A percentile compares a stretch with the other conserved stretches of the same genome.
Evolutionary conservation across 2,888 invertebrate species (phyloP).

Genomic region (Lycophotia porphyrea): DNA sequence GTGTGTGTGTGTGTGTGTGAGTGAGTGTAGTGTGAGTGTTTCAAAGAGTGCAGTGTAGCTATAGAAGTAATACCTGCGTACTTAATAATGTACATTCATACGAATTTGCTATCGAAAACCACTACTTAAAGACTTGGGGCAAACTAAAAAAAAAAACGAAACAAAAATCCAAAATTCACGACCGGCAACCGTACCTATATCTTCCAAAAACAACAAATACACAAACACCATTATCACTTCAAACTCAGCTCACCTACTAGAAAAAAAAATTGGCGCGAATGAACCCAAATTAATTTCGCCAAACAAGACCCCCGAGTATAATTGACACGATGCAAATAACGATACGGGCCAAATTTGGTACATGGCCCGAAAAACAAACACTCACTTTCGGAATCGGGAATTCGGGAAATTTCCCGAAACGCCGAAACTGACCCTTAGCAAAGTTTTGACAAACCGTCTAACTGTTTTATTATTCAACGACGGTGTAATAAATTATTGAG

Average conservation of each 20-base stretch:
- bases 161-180: no score
- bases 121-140: no score
- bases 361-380: constrained; percentile 51
- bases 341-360: constrained; percentile 46
- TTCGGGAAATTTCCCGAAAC: constrained; percentile 7
- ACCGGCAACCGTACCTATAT: no score
- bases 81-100: no score
- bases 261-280: constrained; percentile 40
- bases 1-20: no score
- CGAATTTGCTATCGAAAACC: no score
- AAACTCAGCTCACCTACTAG: constrained; percentile 39
- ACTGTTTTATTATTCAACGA: constrained; percentile 56
- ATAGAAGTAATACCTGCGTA: no score
- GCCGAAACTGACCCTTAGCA: constrained; percentile 31
- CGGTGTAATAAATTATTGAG: constrained; percentile 60
- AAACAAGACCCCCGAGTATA: constrained; percentile 50
- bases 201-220: no score
- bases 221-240: constrained; percentile 44
- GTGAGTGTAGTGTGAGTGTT: no score
- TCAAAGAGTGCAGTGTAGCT: no score
- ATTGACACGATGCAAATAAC: constrained; percentile 55
- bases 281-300: constrained; percentile 53
- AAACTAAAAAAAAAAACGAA: no score
- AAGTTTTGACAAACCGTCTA: constrained; percentile 56
- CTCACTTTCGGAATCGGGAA: constrained; percentile 12